These are phyloP conservation scores for Philhelius pedissequus DNA, from an alignment of 2,888 invertebrate genomes.

Conservation along the genomic window DNA sequence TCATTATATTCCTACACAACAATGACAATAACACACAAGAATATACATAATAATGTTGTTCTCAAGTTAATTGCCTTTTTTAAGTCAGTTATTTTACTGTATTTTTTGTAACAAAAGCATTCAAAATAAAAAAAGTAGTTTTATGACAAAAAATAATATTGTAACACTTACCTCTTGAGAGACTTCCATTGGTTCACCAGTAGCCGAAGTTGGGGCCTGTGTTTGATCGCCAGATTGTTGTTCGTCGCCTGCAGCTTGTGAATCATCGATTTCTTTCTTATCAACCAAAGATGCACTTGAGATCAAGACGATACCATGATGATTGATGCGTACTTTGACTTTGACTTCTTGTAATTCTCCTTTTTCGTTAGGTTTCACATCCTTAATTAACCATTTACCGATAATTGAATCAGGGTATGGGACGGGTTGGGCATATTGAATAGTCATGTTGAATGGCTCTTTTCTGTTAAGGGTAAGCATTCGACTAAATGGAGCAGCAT, in stretches of 20 bases:
- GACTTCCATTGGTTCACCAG: slow-evolving; percentile 79
- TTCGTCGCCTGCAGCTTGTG: slow-evolving; percentile 67
- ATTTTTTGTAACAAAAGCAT: slow-evolving; percentile 60
- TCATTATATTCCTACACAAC: slow-evolving; percentile 78
- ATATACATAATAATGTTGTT: slow-evolving; percentile 51
- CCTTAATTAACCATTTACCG: slow-evolving; percentile 90
- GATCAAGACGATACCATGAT: slow-evolving; percentile 94
- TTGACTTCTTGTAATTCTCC: slow-evolving; percentile 97
- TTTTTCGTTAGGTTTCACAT: slow-evolving; percentile 90
- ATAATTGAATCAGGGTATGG: slow-evolving; percentile 89
- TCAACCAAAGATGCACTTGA: slow-evolving; percentile 91
- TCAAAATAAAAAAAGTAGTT: slow-evolving; percentile 40
- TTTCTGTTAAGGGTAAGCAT: slow-evolving; percentile 95
- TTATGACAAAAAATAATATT: slow-evolving; percentile 20
- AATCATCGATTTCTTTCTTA: slow-evolving; percentile 82
- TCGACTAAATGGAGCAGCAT: slow-evolving; percentile 95
- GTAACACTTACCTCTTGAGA: slow-evolving; percentile 79
- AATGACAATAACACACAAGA: slow-evolving; percentile 66
- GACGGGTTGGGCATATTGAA: slow-evolving; percentile 88
- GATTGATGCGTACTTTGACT: slow-evolving; percentile 95
- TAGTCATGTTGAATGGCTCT: slow-evolving; percentile 92
- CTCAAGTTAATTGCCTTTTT: slow-evolving; percentile 48
- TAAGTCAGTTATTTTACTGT: slow-evolving; percentile 37
- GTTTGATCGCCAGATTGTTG: slow-evolving; percentile 68
- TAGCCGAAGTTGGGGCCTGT: slow-evolving; percentile 72